Base-by-base conservation (phyloP, 2,797 vertebrate species). In the Artibeus lituratus region DNA sequence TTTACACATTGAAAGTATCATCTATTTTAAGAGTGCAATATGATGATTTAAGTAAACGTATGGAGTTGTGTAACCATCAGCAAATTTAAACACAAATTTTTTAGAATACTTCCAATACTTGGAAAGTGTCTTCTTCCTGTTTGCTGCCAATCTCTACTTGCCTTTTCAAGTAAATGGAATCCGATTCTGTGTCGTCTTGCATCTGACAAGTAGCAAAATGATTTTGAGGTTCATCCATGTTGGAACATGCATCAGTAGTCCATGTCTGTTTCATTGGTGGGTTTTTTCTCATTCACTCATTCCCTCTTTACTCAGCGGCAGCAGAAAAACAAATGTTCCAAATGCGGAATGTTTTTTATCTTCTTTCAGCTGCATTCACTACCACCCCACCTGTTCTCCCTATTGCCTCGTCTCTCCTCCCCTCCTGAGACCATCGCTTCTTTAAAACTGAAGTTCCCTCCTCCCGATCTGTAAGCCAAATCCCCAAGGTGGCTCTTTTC, bases 401-500 rank as follows among this genome's bases (percentile, higher is more conserved):
- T 21, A 4, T 32, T 7, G 76, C 42, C n/a, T 7, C 2, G 4
- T 95, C 32, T 57, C 57, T 29, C 91, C 55, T 67, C 11, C 72
- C 11, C 42, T 93, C 90, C 39, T 67, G 90, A 76, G 35, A 69
- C 81, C 84, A 67, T 92, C 44, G 47, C 80, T 39, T 81, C 42
- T 90, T 62, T 32, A 74, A 72, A 55, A 39, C 49, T 15, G 29
- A 51, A 76, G 37, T 84, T 92, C 81, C 87, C 84, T 35, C 76
- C 10, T 70, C 81, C 67, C 62, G 44, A 47, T 85, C 76, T 29
- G 95, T 80, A 72, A 78, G 72, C 62, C 22, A 22, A 87, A 90
- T 97, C 96, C 78, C 80, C 11, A 29, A 11, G 89, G 69, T 82
- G 35, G 1, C 42, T 74, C n/a, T 94, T 39, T 9, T 94, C 83